Evolutionary conservation across 2,797 vertebrate species (phyloP), one percentile per base, ranked within the genome.

Genomic region (Holocentrus rufus): DNA sequence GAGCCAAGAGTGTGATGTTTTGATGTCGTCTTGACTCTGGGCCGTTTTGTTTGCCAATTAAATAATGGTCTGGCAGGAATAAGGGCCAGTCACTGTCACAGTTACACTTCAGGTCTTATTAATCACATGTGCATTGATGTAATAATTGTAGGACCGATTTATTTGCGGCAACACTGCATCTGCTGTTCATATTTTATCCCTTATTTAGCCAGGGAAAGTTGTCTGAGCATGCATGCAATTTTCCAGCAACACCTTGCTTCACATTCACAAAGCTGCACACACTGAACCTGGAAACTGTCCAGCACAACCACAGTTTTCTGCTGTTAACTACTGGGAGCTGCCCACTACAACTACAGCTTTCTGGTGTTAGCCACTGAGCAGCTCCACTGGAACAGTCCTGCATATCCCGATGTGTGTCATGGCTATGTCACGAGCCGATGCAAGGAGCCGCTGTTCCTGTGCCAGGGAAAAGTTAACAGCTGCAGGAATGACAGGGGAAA

Each of bases 11-110:
- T 46, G 76, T 53, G 80, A 74, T 62, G 82, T 78, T 84, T 80
- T 77, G 74, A 79, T 83, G 77, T 82, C 63, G 58, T 82, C 84
- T 81, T 58, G 77, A 87, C 85, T 84, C 72, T 6, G 60, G 59
- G 69, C 58, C 9, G 55, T 71, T 87, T 81, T 83, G 76, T 85
- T 88, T 84, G 84, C 72, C 62, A 77, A 71, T 87, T 80, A 85
- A 84, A 89, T 82, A 83, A 83, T 27, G 59, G 76, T 61, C 80
- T 69, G 76, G 72, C 82, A 42, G 58, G 57, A 84, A 82, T 58
- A 57, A 78, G 87, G 76, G 77, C 77, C 70, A 67, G 76, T 62
- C 70, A 74, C 68, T 72, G 74, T 80, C 69, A 86, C 84, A 76
- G 39, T 88, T 80, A 81, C 73, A 58, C 77, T 77, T 69, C 76